Evolutionary conservation across 2,888 invertebrate genomes (phyloP).

Genomic region (Muschampia plurimacula): DNA sequence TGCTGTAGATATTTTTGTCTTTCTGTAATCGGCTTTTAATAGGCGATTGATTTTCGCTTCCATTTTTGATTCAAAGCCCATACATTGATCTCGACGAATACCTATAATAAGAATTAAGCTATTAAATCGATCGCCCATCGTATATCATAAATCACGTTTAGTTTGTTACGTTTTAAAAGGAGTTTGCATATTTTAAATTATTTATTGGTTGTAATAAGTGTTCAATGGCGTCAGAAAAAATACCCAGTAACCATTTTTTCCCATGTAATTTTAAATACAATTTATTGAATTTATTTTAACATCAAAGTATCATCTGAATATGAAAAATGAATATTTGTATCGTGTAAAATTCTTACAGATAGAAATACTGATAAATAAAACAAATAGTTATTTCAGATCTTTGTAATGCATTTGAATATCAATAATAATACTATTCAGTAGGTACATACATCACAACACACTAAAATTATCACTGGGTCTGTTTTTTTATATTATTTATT

Average conservation of each 20-base stretch:
- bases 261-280: too few relatives aligned
- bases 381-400: neutral
- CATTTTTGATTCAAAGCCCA: constrained; percentile 8
- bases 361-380: neutral
- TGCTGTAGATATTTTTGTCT: neutral
- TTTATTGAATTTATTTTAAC: too few relatives aligned
- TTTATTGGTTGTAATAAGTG: too few relatives aligned
- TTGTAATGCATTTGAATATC: neutral
- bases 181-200: neutral
- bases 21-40: neutral
- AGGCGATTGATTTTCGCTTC: constrained; percentile 5
- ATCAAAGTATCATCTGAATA: too few relatives aligned
- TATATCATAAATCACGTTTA: neutral
- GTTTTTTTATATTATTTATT: constrained; percentile 23
- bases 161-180: too few relatives aligned
- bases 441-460: constrained; percentile 30
- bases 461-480: neutral
- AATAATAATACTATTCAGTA: constrained; percentile 26
- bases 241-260: too few relatives aligned
- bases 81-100: constrained; percentile 16
- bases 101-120: constrained; percentile 44
- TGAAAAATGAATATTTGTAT: too few relatives aligned
- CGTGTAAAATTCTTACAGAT: neutral
- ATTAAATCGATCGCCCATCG: constrained; percentile 19
- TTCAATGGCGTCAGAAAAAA: too few relatives aligned